A percentile compares a stretch with the other conserved stretches of the same genome.
phyloP scores from a whole-genome alignment of 2,113 vertebrate genomes.

The Serinus canaria region DNA sequence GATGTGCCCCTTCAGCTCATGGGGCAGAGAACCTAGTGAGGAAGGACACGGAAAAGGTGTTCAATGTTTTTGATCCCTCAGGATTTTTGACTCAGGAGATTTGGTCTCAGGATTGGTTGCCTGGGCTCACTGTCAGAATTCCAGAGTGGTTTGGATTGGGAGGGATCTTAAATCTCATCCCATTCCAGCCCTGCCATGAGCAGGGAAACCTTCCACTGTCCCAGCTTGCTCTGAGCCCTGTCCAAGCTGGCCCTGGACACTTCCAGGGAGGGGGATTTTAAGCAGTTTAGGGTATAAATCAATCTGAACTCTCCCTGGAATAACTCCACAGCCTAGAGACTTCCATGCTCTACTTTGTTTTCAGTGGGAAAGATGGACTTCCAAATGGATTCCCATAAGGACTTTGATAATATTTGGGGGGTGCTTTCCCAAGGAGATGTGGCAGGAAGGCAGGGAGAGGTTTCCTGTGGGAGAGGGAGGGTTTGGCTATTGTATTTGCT shows the following conservation, averaged over 20 bases:
- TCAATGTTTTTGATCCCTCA: background rate
- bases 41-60: background rate
- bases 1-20: background rate
- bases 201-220: background rate
- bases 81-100: background rate
- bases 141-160: background rate
- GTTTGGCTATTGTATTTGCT: background rate
- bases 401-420: background rate
- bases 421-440: background rate
- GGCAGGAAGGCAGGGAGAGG: background rate
- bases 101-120: background rate
- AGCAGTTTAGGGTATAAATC: background rate
- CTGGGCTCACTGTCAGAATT: background rate
- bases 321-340: background rate
- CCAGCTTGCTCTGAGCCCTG: background rate
- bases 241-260: background rate
- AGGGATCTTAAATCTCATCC: background rate
- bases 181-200: background rate
- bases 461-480: background rate
- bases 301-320: background rate
- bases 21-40: background rate
- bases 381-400: background rate
- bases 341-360: background rate
- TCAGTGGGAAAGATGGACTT: background rate
- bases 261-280: background rate